A percentile compares a stretch with the other conserved stretches of the same genome.
phyloP scores from a whole-genome alignment of 2,113 vertebrate species.

The Prietella phreatophila region DNA sequence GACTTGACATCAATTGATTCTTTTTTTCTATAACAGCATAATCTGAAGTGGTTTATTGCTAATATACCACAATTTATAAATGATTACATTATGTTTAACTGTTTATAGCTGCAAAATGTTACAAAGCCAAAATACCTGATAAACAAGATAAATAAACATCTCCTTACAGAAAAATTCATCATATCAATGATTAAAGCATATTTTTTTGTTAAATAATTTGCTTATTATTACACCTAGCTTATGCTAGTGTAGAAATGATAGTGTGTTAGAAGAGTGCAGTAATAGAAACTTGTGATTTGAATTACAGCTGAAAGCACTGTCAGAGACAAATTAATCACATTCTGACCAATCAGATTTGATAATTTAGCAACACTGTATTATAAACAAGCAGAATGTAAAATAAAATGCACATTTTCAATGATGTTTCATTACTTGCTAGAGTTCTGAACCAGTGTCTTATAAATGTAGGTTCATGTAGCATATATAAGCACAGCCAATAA shows the following conservation, averaged over 20 bases:
- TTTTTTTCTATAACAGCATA: neutral
- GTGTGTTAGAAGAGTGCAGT: neutral
- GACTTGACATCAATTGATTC: neutral
- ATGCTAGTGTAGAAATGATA: neutral
- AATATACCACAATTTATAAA: neutral
- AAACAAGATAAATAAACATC: neutral
- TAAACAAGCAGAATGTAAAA: neutral
- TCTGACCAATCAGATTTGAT: neutral
- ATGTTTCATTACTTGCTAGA: neutral
- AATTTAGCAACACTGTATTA: neutral
- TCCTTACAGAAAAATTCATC: neutral
- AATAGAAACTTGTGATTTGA: neutral
- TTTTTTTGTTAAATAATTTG: neutral
- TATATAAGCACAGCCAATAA: neutral
- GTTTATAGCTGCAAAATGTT: neutral
- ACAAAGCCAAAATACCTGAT: neutral
- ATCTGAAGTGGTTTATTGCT: neutral
- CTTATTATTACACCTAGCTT: neutral
- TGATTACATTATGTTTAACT: neutral
- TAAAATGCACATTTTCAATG: too few relatives aligned
- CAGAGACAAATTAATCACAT: neutral
- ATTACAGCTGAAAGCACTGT: neutral
- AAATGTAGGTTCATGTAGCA: neutral
- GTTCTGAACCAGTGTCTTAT: neutral
- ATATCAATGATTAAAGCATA: neutral